Conservation (phyloP, 2,113 vertebrate species). For the Ochotona princeps region DNA sequence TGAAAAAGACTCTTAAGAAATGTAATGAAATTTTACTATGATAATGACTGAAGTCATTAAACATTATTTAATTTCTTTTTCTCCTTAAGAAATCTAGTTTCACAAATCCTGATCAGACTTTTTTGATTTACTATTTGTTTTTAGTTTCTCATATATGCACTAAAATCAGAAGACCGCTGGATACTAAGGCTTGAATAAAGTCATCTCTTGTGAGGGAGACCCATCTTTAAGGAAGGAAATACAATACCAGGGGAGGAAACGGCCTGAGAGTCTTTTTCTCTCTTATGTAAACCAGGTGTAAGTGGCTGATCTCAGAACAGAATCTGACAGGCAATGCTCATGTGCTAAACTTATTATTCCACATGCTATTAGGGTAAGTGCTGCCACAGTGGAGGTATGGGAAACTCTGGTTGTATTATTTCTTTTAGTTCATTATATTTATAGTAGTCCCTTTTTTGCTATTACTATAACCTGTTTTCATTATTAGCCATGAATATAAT, state of each 20-base stretch:
- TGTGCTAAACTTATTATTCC: not conserved
- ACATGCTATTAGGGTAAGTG: not conserved
- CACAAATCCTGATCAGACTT: not conserved
- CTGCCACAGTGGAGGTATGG: not conserved
- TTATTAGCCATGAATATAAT: not conserved
- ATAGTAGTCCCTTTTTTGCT: not conserved
- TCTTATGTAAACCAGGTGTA: conserved; percentile 2
- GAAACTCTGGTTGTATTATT: not conserved
- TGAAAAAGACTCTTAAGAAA: not conserved
- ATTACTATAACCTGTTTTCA: not conserved
- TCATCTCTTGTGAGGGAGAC: not conserved
- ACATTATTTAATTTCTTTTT: not conserved
- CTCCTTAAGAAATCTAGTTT: not conserved
- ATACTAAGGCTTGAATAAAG: not conserved
- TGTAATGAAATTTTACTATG: not conserved
- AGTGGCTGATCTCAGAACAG: not conserved
- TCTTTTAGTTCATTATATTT: conserved; percentile 6
- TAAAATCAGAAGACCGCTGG: not conserved
- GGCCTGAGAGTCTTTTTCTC: not conserved
- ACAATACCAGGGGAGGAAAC: not conserved
- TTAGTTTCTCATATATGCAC: not conserved
- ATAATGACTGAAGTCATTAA: not conserved
- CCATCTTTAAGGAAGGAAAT: conserved; percentile 51
- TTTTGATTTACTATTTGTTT: not conserved
- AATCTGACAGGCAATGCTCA: not conserved